phyloP scores from a whole-genome alignment of 2,113 vertebrate genomes.

The Microcebus murinus region DNA sequence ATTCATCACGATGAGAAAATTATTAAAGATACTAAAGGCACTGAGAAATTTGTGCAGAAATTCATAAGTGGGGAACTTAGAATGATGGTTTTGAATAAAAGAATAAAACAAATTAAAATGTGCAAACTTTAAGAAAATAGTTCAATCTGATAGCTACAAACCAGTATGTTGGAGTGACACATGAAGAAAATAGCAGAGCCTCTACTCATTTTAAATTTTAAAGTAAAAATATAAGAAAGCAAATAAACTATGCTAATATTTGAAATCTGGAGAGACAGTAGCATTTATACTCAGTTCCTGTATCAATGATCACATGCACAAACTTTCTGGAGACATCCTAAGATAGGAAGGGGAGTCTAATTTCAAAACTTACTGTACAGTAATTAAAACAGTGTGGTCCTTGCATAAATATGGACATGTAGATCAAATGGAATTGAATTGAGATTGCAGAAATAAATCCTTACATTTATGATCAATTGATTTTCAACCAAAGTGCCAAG shows the following conservation, averaged over 20 bases:
- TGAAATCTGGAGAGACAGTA: neutral
- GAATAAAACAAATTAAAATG: neutral
- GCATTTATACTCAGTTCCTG: neutral
- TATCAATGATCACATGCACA: neutral
- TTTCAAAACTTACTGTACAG: neutral
- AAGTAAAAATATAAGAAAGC: neutral
- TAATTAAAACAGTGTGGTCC: neutral
- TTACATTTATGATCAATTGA: neutral
- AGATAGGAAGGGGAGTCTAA: neutral
- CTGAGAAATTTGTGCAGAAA: neutral
- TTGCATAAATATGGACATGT: neutral
- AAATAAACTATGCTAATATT: neutral
- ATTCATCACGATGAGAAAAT: neutral
- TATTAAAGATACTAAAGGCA: neutral
- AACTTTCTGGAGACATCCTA: neutral
- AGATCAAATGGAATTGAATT: neutral
- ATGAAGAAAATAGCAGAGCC: neutral
- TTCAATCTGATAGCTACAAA: neutral
- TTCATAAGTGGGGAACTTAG: neutral
- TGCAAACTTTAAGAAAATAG: neutral
- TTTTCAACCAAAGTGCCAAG: neutral
- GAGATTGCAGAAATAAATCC: neutral
- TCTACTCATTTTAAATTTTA: neutral
- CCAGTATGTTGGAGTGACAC: neutral
- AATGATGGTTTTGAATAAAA: neutral